These are phyloP conservation scores for Zelleria hepariella DNA, from an alignment of 2,888 invertebrate species.

Conservation along the genomic window DNA sequence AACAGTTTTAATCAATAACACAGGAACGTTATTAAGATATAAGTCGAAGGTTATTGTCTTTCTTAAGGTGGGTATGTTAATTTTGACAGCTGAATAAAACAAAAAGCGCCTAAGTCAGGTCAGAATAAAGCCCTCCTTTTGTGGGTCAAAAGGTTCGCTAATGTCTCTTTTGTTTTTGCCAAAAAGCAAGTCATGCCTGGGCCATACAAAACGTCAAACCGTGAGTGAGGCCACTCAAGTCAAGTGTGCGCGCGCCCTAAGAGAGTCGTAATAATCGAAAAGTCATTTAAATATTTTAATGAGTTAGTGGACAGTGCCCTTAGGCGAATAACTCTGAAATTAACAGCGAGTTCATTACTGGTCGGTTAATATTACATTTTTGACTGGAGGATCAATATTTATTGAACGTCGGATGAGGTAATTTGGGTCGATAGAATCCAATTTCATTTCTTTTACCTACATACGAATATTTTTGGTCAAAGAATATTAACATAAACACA, in stretches of 20 bases:
- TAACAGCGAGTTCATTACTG: neutral
- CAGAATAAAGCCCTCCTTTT: neutral
- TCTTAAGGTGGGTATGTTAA: neutral
- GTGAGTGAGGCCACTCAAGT: too few relatives aligned
- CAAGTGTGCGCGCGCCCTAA: neutral
- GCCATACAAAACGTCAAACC: neutral
- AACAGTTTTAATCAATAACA: too few relatives aligned
- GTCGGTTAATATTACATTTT: neutral
- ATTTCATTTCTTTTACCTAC: neutral
- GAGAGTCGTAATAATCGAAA: neutral
- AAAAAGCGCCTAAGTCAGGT: neutral
- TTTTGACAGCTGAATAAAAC: neutral
- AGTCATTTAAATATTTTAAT: constrained; percentile 8
- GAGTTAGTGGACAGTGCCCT: constrained; percentile 7
- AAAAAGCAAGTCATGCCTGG: neutral
- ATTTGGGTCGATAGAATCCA: neutral
- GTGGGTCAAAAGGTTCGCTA: neutral
- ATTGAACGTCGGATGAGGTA: neutral
- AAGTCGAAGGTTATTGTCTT: neutral
- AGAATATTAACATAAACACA: too few relatives aligned
- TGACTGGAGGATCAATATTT: neutral
- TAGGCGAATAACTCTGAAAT: constrained; percentile 5
- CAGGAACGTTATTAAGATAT: neutral
- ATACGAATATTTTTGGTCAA: neutral
- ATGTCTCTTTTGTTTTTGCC: neutral